Evolutionary conservation across 2,888 invertebrate genomes (phyloP).

Genomic region (Cyrtodaria siliqua): DNA sequence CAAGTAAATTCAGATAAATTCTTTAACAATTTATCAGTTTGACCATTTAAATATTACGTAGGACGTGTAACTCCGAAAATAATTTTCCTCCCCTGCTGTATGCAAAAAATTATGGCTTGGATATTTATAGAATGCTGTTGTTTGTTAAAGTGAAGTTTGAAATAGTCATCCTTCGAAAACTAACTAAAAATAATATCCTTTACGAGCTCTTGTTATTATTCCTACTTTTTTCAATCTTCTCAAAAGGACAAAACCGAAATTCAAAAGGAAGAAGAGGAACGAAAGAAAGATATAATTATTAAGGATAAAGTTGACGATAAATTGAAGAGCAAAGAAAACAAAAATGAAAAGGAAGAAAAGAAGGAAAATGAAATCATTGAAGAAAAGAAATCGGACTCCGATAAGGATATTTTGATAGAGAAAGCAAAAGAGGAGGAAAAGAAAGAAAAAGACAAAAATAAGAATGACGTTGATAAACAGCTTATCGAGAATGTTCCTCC

Average conservation of each 20-base stretch:
- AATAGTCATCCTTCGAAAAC: too few relatives aligned
- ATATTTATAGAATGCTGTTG: too few relatives aligned
- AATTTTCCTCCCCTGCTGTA: too few relatives aligned
- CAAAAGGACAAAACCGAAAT: constrained; percentile 58
- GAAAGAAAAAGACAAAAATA: constrained; percentile 49
- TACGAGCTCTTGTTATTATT: too few relatives aligned
- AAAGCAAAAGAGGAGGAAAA: constrained; percentile 26
- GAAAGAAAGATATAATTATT: constrained; percentile 37
- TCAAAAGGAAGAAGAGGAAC: constrained; percentile 54
- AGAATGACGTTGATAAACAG: constrained; percentile 37
- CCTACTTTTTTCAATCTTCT: constrained; percentile 3
- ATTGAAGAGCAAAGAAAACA: constrained; percentile 56
- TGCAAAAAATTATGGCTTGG: too few relatives aligned
- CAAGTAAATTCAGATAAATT: too few relatives aligned
- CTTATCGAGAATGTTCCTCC: constrained; percentile 43
- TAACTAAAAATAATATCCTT: too few relatives aligned
- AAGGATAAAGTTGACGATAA: constrained; percentile 2
- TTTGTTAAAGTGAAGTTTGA: too few relatives aligned
- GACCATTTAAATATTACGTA: too few relatives aligned
- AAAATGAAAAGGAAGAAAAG: constrained; percentile 48
- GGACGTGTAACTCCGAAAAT: too few relatives aligned
- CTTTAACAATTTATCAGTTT: too few relatives aligned
- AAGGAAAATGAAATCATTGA: constrained; percentile 25
- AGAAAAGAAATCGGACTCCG: constrained; percentile 4
- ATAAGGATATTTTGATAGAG: constrained; percentile 18